A percentile compares a stretch with the other conserved stretches of the same genome.
phyloP scores from a whole-genome alignment of 2,797 vertebrate genomes.

The Staurois parvus region DNA sequence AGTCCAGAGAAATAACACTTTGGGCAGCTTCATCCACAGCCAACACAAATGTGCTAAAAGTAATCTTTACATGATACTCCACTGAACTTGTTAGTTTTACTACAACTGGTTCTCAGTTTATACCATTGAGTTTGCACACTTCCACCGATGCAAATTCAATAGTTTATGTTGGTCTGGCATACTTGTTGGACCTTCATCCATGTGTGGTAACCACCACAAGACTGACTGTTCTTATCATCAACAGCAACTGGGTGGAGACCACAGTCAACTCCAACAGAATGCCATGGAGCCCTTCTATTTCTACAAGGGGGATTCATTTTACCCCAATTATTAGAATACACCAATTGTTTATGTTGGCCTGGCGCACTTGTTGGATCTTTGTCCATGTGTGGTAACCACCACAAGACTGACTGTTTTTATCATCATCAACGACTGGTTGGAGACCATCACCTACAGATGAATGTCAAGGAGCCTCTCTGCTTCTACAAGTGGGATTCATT shows the following conservation, averaged over 20 bases:
- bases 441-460: no score
- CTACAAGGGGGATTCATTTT: no score
- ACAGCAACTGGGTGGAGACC: no score
- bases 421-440: no score
- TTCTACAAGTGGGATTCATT: no score
- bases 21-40: neutral
- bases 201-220: no score
- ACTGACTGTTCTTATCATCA: no score
- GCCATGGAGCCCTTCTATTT: no score
- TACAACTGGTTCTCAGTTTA: neutral
- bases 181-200: neutral
- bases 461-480: no score
- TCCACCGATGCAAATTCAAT: neutral
- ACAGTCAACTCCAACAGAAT: no score
- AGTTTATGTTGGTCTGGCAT: neutral
- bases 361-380: neutral
- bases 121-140: neutral
- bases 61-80: neutral
- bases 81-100: neutral
- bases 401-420: no score
- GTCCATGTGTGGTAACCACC: no score
- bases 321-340: neutral
- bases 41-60: conserved; percentile 5
- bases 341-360: neutral
- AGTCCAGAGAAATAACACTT: neutral